Conservation (phyloP, 2,888 invertebrate species). For the Idaea aversata region DNA sequence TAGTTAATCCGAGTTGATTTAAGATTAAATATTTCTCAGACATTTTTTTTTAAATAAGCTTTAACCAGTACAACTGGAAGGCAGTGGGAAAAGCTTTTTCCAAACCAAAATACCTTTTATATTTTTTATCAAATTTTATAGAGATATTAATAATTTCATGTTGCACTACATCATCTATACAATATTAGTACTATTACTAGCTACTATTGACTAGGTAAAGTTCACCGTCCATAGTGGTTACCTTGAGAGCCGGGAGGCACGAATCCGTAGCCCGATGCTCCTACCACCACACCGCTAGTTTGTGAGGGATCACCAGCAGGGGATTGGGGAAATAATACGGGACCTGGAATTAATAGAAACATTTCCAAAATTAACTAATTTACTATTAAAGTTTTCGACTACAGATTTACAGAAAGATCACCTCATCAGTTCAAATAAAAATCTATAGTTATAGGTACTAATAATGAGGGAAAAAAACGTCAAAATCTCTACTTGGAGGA, state of each 20-base stretch:
- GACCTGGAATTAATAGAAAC: constrained; percentile 78
- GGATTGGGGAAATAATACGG: constrained; percentile 88
- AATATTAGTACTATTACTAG: constrained; percentile 47
- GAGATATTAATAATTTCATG: constrained; percentile 24
- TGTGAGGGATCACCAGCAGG: constrained; percentile 85
- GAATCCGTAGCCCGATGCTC: constrained; percentile 92
- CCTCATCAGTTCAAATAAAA: too few species aligned
- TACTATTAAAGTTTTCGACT: constrained; percentile 2
- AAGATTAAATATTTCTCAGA: too few species aligned
- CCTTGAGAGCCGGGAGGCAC: constrained; percentile 87
- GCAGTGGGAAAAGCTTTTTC: too few species aligned
- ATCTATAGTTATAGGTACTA: too few species aligned
- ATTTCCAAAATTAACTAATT: constrained; percentile 10
- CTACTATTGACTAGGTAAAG: constrained; percentile 57
- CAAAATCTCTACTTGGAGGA: too few species aligned
- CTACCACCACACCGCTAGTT: constrained; percentile 89
- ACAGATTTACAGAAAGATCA: too few species aligned
- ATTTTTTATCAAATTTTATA: neutral
- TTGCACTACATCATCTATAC: constrained; percentile 38
- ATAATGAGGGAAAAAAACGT: too few species aligned
- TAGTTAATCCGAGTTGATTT: too few species aligned
- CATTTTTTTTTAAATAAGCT: too few species aligned
- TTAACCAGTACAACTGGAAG: too few species aligned
- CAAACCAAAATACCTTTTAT: neutral
- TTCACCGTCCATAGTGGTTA: constrained; percentile 74